Evolutionary conservation across 2,113 vertebrate species (phyloP).

Genomic region (Tenrec ecaudatus): DNA sequence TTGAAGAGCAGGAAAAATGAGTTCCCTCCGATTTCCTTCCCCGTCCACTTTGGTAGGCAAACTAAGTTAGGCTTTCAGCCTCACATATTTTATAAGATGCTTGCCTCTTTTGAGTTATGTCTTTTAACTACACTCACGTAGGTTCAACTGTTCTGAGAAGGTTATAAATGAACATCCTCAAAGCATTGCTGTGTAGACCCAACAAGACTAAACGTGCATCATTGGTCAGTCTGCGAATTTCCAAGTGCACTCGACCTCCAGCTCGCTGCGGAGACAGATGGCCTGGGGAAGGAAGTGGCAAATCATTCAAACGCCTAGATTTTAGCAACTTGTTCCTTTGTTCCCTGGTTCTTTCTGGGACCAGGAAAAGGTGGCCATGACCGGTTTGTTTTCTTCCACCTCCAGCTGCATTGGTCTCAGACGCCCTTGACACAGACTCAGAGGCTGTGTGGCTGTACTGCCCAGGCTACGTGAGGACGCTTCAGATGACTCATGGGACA

Average conservation of each 20-base stretch:
- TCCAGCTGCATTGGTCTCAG: background rate
- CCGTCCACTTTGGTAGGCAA: background rate
- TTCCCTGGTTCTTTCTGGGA: background rate
- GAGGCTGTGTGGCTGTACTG: too few species aligned
- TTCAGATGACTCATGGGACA: too few species aligned
- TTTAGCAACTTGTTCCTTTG: background rate
- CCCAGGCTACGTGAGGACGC: too few species aligned
- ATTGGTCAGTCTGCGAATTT: too few species aligned
- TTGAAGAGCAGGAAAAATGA: background rate
- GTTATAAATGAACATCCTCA: background rate
- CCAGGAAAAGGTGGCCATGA: background rate
- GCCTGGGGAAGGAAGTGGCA: background rate
- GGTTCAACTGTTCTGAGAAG: background rate
- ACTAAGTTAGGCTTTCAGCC: background rate
- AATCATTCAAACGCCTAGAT: background rate
- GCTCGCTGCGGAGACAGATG: too few species aligned
- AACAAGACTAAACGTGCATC: background rate
- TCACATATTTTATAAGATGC: background rate
- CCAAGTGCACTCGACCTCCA: too few species aligned
- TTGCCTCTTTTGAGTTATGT: background rate
- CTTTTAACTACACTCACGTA: background rate
- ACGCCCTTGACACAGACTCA: background rate
- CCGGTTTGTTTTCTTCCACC: background rate
- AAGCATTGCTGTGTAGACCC: background rate
- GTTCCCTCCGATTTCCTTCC: background rate